Percentiles rank a stretch among this genome's conserved stretches.
These are phyloP conservation scores for Apteryx mantelli DNA, from an alignment of 2,113 vertebrate genomes.

Conservation along the genomic window DNA sequence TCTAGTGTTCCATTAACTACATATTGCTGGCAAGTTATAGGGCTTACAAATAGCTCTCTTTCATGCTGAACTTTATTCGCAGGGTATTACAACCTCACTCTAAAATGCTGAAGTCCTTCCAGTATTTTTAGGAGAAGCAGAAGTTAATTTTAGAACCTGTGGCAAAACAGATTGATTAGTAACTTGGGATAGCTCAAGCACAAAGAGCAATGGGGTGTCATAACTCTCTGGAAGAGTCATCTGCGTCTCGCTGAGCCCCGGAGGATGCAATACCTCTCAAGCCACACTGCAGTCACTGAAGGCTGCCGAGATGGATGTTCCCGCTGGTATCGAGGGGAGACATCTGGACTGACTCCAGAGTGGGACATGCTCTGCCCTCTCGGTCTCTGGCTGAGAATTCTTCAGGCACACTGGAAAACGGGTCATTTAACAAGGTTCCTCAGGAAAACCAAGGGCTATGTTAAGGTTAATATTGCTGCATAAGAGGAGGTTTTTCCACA, in stretches of 20 bases:
- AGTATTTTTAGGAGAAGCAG: background rate
- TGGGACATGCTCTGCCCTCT: background rate
- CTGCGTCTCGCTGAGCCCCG: background rate
- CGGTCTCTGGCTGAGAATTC: background rate
- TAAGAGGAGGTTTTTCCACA: background rate
- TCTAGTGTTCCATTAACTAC: background rate
- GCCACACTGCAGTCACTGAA: background rate
- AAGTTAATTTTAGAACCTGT: slow-evolving; percentile 23
- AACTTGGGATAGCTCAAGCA: background rate
- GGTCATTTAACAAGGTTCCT: background rate
- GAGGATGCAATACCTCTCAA: background rate
- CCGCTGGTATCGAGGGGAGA: background rate
- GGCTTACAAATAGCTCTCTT: background rate
- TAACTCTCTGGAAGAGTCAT: background rate
- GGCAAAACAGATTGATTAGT: background rate
- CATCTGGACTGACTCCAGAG: background rate
- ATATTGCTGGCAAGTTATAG: background rate
- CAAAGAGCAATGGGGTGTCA: background rate
- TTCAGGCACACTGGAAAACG: background rate
- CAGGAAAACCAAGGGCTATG: background rate
- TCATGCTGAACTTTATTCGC: slow-evolving; percentile 2
- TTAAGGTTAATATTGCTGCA: background rate
- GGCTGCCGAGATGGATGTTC: background rate
- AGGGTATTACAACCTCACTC: background rate
- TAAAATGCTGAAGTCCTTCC: slow-evolving; percentile 24